Evolutionary conservation across 1,140 invertebrate species (phyloP), one percentile per base, ranked within the genome.

Genomic region (Potamilus streckersoni): DNA sequence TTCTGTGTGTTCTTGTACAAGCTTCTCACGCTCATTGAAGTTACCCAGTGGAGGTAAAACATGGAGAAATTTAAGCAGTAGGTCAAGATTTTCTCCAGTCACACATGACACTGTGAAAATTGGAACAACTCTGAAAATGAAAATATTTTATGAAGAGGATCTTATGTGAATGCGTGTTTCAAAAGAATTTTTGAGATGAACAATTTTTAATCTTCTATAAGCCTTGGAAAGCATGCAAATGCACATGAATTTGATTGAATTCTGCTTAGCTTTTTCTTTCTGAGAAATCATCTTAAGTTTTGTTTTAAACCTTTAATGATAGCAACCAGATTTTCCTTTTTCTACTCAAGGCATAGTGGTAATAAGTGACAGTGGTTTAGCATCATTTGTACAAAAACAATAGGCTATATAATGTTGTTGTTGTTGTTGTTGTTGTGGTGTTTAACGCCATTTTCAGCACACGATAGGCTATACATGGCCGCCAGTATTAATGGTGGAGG

Each of bases 21-120:
- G 86, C 65, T 93, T 91, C 84, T 96, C 94, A 78, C 93, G 91
- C 83, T 96, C 94, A 62, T 93, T 93, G 58, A 91, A 89, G 81
- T 92, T 93, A 69, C 93, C 91, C 59, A 92, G 92, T 14, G 94
- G 94, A 27, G 95, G 94, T 79, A 99, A 89, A 78, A 99, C 92
- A 92, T 99, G 99, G 63, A 99, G 92, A 91, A 99, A 99, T 93
- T 96, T 98, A 88, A 96, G 97, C 65, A 99, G 91, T 69, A 98
- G 92, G 59, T 89, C 85, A 62, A 90, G 73, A 15, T 96, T 96
- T 71, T 93, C 92, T 2, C 98, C 98, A 19, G 93, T 96, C 0
- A 99, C 97, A 88, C 95, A 96, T n/a, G 97, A 98, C n/a, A 98
- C 94, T 68, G 93, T 94, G 88, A 99, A 97, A 80, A 99, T 95